Conservation (phyloP, 2,113 vertebrate species). For the Bubo scandiacus region DNA sequence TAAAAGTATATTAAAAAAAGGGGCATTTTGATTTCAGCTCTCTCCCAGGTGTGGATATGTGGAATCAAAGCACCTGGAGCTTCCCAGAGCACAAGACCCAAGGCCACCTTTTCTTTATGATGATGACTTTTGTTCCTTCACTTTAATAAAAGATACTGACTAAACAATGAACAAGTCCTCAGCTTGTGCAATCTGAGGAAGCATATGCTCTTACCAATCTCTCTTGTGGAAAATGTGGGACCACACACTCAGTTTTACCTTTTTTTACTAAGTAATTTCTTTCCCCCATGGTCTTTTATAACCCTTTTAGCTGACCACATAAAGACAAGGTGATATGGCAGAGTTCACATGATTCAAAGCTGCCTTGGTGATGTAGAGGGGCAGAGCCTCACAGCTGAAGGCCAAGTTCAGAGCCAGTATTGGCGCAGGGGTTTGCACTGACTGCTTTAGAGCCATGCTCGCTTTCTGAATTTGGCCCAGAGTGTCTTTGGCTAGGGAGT, state of each 20-base stretch:
- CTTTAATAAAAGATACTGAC: background rate
- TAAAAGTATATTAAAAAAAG: background rate
- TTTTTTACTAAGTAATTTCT: background rate
- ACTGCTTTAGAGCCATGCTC: background rate
- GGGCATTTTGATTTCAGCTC: background rate
- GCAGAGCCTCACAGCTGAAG: background rate
- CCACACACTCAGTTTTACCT: background rate
- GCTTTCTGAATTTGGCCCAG: background rate
- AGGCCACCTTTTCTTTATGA: background rate
- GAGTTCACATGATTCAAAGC: background rate
- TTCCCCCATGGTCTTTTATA: background rate
- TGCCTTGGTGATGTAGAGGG: background rate
- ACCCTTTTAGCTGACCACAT: background rate
- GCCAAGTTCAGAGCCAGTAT: background rate
- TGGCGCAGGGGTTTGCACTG: background rate
- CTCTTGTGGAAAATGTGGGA: background rate
- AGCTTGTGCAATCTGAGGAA: background rate
- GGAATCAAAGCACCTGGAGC: background rate
- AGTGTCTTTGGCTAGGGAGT: background rate
- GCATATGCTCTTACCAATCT: accelerated
- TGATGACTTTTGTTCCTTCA: background rate
- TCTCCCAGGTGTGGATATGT: background rate
- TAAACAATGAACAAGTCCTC: background rate
- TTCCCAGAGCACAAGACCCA: background rate
- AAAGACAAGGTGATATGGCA: background rate